Conservation (phyloP, 2,113 vertebrate genomes). For the Otolemur garnettii region DNA sequence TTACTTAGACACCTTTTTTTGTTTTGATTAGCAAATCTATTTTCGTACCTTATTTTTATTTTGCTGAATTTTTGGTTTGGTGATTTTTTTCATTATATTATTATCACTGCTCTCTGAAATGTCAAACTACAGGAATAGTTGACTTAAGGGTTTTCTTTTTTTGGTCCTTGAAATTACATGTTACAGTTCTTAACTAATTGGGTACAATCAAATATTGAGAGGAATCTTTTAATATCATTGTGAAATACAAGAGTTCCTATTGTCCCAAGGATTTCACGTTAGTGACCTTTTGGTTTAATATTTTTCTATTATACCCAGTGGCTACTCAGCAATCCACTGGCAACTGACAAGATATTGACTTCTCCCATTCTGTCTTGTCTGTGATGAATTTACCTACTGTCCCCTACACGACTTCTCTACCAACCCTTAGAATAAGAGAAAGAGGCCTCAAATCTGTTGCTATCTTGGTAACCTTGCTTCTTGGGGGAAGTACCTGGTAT, state of each 20-base stretch:
- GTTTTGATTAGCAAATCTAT: neutral
- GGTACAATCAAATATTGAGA: neutral
- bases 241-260: neutral
- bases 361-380: neutral
- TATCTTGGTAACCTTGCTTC: neutral
- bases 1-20: neutral
- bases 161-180: conserved; percentile 31
- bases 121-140: neutral
- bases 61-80: neutral
- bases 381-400: neutral
- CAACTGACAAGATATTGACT: neutral
- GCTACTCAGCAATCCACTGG: neutral
- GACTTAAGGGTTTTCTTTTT: neutral
- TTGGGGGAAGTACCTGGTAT: neutral
- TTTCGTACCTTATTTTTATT: neutral
- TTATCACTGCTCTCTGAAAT: neutral
- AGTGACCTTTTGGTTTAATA: neutral
- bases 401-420: neutral
- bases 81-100: neutral
- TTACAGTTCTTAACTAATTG: neutral
- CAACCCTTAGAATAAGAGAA: neutral
- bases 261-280: neutral
- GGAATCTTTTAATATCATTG: conserved; percentile 20
- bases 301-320: neutral
- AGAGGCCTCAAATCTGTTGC: neutral